phyloP scores from a whole-genome alignment of 2,797 vertebrate genomes.

The Falco columbarius region DNA sequence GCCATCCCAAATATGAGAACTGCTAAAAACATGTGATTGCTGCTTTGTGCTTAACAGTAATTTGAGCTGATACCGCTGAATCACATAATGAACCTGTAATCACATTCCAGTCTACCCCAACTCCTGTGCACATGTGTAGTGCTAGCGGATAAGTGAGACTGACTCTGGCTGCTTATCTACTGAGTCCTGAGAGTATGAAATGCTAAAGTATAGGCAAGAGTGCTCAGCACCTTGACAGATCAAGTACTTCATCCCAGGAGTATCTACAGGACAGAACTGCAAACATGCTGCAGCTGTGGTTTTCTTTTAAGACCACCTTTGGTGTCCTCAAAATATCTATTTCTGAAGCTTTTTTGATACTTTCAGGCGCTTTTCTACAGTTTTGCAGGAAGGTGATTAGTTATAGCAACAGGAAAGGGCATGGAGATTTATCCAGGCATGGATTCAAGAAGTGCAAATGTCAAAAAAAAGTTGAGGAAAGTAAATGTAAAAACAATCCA shows the following conservation, averaged over 20 bases:
- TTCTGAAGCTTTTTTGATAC: not conserved
- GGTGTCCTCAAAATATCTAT: not conserved
- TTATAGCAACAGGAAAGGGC: constrained; percentile 58
- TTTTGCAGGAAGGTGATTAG: constrained; percentile 11
- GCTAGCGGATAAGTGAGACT: not conserved
- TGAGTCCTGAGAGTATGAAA: not conserved
- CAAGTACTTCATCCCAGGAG: not conserved
- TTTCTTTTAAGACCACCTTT: not conserved
- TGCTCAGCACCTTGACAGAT: not conserved
- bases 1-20: not conserved
- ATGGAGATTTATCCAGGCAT: constrained; percentile 49
- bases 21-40: not conserved
- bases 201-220: not conserved
- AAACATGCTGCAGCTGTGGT: not conserved
- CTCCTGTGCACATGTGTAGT: not conserved
- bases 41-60: not conserved
- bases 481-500: not conserved
- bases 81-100: not conserved
- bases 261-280: not conserved
- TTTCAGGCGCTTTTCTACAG: not conserved
- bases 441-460: constrained; percentile 61
- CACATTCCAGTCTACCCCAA: not conserved
- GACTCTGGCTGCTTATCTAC: not conserved
- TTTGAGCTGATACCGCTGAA: not conserved
- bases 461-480: constrained; percentile 51